These are phyloP conservation scores for Arctopsyche grandis DNA, from an alignment of 1,140 invertebrate genomes.

Conservation along the genomic window DNA sequence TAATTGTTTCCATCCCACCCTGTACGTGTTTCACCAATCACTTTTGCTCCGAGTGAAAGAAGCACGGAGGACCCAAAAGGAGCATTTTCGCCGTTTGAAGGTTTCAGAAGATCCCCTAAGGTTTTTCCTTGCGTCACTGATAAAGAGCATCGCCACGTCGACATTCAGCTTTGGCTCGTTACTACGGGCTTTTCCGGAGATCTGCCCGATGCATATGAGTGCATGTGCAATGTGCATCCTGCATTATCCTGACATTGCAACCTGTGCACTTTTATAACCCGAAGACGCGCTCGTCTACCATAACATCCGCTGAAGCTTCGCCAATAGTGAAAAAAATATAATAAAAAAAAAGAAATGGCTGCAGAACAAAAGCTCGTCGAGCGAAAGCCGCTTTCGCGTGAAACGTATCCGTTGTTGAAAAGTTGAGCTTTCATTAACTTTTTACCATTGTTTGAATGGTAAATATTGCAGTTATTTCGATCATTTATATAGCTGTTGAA, in stretches of 20 bases:
- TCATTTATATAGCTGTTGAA: too few species aligned
- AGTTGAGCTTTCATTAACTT: too few species aligned
- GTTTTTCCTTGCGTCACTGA: neutral
- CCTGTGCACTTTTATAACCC: slow-evolving; percentile 28
- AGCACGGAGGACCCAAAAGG: too few species aligned
- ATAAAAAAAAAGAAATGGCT: neutral
- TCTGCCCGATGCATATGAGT: neutral
- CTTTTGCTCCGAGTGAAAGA: too few species aligned
- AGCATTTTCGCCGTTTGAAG: too few species aligned
- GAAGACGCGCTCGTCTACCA: neutral
- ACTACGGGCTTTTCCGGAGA: neutral
- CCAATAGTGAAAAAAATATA: neutral
- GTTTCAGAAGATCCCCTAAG: too few species aligned
- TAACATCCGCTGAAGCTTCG: slow-evolving; percentile 4
- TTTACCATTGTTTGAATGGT: too few species aligned
- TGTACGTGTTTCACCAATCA: too few species aligned
- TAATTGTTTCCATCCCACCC: too few species aligned
- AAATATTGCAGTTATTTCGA: too few species aligned
- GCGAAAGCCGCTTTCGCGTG: too few species aligned
- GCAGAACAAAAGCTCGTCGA: neutral
- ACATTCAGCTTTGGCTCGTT: neutral
- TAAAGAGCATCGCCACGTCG: neutral
- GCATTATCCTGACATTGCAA: slow-evolving; percentile 14
- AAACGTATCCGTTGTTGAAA: too few species aligned
- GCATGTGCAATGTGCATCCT: neutral